These are phyloP conservation scores for Poeciliopsis occidentalis DNA, from an alignment of 2,113 vertebrate genomes.

Conservation along the genomic window DNA sequence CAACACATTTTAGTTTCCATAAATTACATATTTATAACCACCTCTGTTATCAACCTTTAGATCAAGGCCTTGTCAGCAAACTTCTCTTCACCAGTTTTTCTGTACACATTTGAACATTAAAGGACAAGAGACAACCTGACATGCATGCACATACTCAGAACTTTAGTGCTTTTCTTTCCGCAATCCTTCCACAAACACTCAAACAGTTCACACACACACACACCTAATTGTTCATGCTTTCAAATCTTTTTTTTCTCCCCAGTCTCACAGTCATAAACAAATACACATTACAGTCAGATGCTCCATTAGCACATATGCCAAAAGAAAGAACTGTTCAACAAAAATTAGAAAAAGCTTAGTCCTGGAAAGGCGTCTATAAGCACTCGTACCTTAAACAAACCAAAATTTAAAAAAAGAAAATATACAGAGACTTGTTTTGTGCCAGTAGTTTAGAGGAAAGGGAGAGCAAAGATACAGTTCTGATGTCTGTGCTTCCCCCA, in stretches of 20 bases:
- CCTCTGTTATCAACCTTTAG: constrained; percentile 45
- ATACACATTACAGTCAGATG: constrained; percentile 28
- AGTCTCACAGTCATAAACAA: constrained; percentile 12
- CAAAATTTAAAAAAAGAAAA: constrained; percentile 33
- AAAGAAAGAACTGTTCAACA: constrained; percentile 65
- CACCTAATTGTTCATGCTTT: constrained; percentile 37
- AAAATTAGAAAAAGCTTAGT: constrained; percentile 74
- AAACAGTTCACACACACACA: not conserved
- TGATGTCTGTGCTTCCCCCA: constrained; percentile 51
- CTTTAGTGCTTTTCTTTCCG: constrained; percentile 60
- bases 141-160: constrained; percentile 53
- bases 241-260: constrained; percentile 7
- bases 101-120: constrained; percentile 49
- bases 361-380: constrained; percentile 69
- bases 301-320: constrained; percentile 52
- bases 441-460: constrained; percentile 72
- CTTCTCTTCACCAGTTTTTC: constrained; percentile 42
- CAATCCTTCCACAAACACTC: constrained; percentile 12
- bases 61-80: constrained; percentile 64
- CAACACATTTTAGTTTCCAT: constrained; percentile 8
- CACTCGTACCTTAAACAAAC: constrained; percentile 80
- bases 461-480: constrained; percentile 36
- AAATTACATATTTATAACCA: constrained; percentile 36
- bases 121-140: constrained; percentile 47
- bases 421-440: constrained; percentile 63